These are phyloP conservation scores for Paedocypris sp. DNA, from an alignment of 2,113 vertebrate species.

Conservation along the genomic window DNA sequence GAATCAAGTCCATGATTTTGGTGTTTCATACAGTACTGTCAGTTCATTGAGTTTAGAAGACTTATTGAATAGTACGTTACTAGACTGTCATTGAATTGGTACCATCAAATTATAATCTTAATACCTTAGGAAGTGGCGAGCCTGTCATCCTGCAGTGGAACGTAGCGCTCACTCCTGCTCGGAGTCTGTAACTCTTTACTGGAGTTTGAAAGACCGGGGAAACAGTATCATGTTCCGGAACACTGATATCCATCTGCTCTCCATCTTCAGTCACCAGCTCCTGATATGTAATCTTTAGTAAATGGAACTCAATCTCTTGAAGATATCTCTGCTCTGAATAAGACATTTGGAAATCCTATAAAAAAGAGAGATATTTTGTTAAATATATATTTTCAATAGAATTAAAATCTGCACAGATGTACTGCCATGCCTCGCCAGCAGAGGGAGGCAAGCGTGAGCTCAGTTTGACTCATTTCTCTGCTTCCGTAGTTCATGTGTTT, in stretches of 20 bases:
- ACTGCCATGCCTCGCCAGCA: too few species aligned
- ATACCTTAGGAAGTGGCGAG: slow-evolving; percentile 89
- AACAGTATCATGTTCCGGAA: slow-evolving; percentile 69
- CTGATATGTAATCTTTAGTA: slow-evolving; percentile 81
- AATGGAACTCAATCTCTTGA: slow-evolving; percentile 82
- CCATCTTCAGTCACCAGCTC: slow-evolving; percentile 84
- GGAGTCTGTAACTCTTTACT: slow-evolving; percentile 84
- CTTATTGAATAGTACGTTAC: too few species aligned
- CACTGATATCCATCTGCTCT: slow-evolving; percentile 74
- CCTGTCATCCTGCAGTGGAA: slow-evolving; percentile 88
- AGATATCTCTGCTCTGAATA: slow-evolving; percentile 84
- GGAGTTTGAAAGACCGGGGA: slow-evolving; percentile 75
- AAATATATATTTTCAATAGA: too few species aligned
- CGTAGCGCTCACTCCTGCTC: slow-evolving; percentile 90
- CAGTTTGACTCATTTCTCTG: too few species aligned
- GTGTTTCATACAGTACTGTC: too few species aligned
- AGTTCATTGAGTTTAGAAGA: too few species aligned
- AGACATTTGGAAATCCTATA: slow-evolving; percentile 87
- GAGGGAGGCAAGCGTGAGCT: too few species aligned
- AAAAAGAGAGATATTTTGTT: neutral
- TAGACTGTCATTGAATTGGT: neutral
- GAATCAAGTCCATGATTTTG: too few species aligned
- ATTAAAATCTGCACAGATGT: too few species aligned
- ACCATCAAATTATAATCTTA: neutral
- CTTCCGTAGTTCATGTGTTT: too few species aligned